phyloP scores from a whole-genome alignment of 2,888 invertebrate species.

The Scaptodrosophila latifasciaeformis region DNA sequence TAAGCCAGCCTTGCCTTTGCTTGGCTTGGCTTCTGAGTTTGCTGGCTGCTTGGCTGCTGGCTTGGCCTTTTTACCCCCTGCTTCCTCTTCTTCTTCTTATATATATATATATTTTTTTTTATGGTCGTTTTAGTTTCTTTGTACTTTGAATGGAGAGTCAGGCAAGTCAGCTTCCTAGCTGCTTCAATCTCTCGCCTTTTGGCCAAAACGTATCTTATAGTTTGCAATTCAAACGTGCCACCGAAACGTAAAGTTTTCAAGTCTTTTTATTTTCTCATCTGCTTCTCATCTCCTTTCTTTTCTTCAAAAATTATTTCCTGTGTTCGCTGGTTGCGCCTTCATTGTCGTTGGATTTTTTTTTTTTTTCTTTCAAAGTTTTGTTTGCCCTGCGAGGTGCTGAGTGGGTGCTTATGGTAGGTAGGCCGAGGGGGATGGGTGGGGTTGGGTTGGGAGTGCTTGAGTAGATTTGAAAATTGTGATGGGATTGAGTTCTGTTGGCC shows the following conservation, averaged over 20 bases:
- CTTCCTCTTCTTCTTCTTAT: neutral
- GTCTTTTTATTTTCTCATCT: conserved; percentile 17
- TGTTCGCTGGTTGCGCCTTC: conserved; percentile 26
- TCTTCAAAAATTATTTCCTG: conserved; percentile 45
- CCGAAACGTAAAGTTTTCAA: conserved; percentile 43
- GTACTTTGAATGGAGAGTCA: conserved; percentile 7
- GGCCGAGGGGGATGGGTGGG: neutral
- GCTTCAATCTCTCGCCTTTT: neutral
- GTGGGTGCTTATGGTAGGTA: too few species aligned
- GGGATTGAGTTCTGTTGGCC: too few species aligned
- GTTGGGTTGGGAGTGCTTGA: neutral
- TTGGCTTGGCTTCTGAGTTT: neutral
- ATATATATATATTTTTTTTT: conserved; percentile 4
- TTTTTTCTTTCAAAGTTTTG: neutral
- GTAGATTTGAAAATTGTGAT: neutral
- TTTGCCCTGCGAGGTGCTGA: too few species aligned
- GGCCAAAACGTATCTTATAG: conserved; percentile 18
- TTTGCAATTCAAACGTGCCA: conserved; percentile 53
- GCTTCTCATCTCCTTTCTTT: conserved; percentile 23
- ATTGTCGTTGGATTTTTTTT: conserved; percentile 2
- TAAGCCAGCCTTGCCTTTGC: conserved; percentile 7
- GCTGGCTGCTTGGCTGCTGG: neutral
- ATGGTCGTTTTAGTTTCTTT: conserved; percentile 2
- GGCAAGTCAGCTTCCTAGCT: neutral
- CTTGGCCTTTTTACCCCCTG: neutral